phyloP scores from a whole-genome alignment of 2,113 vertebrate genomes.

The Scatophagus argus region DNA sequence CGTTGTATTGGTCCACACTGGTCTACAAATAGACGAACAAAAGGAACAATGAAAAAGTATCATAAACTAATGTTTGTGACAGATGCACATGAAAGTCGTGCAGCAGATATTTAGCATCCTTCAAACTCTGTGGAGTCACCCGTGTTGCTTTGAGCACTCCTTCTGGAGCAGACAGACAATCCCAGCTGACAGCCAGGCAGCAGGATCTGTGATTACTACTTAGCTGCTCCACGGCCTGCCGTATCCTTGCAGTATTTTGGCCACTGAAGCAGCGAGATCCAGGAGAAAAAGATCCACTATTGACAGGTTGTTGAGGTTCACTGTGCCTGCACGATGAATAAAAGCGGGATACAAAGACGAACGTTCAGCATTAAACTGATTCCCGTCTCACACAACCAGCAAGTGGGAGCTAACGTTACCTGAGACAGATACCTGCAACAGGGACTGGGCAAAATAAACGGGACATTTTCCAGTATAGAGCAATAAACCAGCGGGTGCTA shows the following conservation, averaged over 20 bases:
- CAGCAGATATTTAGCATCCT: constrained; percentile 58
- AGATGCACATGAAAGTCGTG: constrained; percentile 4
- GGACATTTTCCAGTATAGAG: not conserved
- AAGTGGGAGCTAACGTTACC: too few species aligned
- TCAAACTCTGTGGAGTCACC: constrained; percentile 61
- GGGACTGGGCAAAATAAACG: not conserved
- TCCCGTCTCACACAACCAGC: not conserved
- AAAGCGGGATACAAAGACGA: not conserved
- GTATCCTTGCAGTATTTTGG: constrained; percentile 18
- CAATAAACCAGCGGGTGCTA: not conserved
- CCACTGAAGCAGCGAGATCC: not conserved
- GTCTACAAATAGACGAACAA: not conserved
- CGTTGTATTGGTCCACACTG: not conserved
- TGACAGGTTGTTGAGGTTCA: not conserved
- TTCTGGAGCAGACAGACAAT: not conserved
- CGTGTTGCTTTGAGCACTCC: constrained; percentile 19
- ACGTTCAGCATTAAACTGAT: not conserved
- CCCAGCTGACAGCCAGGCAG: not conserved
- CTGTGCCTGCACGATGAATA: not conserved
- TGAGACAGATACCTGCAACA: not conserved
- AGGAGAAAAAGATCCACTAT: not conserved
- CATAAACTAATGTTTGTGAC: not conserved
- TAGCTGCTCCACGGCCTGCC: not conserved
- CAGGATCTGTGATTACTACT: not conserved
- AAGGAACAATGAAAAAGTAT: not conserved